Percentiles rank a stretch among this genome's conserved stretches.
Conservation (phyloP, 2,113 vertebrate species). For the Cyrtonyx montezumae region DNA sequence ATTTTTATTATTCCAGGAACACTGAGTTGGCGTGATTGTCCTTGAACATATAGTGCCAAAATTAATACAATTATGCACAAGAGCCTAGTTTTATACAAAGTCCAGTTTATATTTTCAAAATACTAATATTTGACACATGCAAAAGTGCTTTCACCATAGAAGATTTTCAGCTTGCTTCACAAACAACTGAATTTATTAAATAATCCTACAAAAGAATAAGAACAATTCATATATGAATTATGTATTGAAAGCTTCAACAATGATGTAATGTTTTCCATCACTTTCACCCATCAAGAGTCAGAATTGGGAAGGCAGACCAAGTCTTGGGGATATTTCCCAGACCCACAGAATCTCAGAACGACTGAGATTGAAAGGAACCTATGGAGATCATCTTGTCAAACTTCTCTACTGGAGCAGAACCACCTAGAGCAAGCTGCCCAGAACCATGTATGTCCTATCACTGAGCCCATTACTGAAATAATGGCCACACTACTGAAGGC, state of each 20-base stretch:
- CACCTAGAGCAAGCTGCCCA: not conserved
- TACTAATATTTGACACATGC: constrained; percentile 15
- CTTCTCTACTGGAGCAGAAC: not conserved
- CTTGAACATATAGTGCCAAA: constrained; percentile 32
- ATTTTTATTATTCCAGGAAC: constrained; percentile 67
- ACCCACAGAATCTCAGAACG: not conserved
- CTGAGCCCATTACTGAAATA: not conserved
- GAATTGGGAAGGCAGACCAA: not conserved
- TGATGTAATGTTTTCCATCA: not conserved
- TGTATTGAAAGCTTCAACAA: not conserved
- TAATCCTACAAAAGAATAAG: not conserved
- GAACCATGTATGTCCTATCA: not conserved
- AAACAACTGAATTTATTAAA: not conserved
- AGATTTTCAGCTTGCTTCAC: constrained; percentile 40
- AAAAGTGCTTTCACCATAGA: not conserved
- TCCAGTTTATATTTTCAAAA: constrained; percentile 42
- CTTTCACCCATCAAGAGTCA: not conserved
- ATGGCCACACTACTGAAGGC: not conserved
- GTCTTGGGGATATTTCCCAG: not conserved
- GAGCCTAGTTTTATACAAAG: constrained; percentile 32
- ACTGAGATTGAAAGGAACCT: not conserved
- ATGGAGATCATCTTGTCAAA: not conserved
- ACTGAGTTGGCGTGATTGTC: constrained; percentile 34
- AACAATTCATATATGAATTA: not conserved
- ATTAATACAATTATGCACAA: constrained; percentile 53